Conservation (phyloP, 2,797 vertebrate genomes). For the Streptopelia turtur region DNA sequence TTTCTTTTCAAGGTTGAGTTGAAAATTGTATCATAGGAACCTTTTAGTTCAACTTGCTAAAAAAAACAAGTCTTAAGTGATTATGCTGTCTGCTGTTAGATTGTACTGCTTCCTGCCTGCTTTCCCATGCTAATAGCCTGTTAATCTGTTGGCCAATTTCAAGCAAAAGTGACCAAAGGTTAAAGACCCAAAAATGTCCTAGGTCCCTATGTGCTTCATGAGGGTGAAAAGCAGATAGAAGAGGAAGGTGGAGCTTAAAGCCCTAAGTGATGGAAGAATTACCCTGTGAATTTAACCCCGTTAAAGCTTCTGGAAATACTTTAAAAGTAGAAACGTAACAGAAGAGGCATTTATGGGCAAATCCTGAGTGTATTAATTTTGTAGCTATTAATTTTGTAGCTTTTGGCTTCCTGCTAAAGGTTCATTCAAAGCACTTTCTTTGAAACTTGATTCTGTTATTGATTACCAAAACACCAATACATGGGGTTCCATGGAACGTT, state of each 20-base stretch:
- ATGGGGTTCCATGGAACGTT: neutral
- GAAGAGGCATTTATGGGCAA: neutral
- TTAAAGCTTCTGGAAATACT: neutral
- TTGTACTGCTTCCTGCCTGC: neutral
- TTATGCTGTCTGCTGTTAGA: neutral
- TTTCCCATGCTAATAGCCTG: neutral
- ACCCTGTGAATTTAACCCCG: fast-evolving
- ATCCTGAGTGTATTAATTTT: neutral
- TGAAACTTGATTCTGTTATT: neutral
- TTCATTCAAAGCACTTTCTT: neutral
- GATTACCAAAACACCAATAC: neutral
- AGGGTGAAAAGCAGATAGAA: neutral
- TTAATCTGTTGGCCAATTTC: constrained; percentile 1
- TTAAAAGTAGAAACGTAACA: neutral
- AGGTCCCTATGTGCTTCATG: neutral
- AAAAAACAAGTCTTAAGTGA: neutral
- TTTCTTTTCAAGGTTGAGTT: neutral
- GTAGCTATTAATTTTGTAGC: neutral
- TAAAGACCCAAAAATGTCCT: neutral
- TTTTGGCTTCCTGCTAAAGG: neutral
- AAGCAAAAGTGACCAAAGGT: neutral
- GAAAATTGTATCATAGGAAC: neutral
- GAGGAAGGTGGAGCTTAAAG: neutral
- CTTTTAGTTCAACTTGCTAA: constrained; percentile 3
- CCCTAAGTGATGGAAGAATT: neutral